phyloP scores from a whole-genome alignment of 2,888 invertebrate genomes.

The Charanyca ferruginea region DNA sequence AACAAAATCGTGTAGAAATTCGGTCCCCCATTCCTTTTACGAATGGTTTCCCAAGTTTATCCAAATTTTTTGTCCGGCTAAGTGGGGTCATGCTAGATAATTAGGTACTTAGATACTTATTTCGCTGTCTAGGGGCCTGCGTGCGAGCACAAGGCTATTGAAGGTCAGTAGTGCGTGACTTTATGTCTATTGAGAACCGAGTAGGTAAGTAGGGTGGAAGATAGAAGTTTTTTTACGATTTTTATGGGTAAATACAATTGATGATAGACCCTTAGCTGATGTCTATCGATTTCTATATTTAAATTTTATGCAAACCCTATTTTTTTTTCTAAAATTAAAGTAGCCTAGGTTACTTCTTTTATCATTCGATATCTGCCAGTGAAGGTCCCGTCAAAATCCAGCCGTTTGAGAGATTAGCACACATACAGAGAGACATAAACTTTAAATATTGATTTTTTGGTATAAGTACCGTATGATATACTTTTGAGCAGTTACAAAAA shows the following conservation, averaged over 20 bases:
- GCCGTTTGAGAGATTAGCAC: too few relatives aligned
- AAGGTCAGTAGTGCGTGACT: constrained; percentile 31
- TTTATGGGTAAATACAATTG: constrained; percentile 10
- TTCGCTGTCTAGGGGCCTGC: constrained; percentile 21
- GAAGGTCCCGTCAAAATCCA: too few relatives aligned
- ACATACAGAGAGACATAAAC: too few relatives aligned
- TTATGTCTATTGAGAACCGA: constrained; percentile 13
- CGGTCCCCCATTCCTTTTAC: constrained; percentile 33
- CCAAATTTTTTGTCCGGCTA: constrained; percentile 49
- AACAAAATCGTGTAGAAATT: constrained; percentile 46
- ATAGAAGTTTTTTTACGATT: neutral
- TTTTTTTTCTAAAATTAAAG: too few relatives aligned
- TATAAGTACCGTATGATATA: too few relatives aligned
- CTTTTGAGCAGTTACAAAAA: too few relatives aligned
- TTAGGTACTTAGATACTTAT: constrained; percentile 57
- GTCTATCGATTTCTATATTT: too few relatives aligned
- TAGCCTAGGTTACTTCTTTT: too few relatives aligned
- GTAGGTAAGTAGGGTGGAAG: constrained; percentile 11
- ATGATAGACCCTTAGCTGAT: neutral
- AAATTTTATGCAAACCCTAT: too few relatives aligned
- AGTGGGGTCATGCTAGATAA: constrained; percentile 61
- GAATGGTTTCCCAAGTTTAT: constrained; percentile 59
- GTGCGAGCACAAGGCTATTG: constrained; percentile 31
- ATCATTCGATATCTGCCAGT: too few relatives aligned
- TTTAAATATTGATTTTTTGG: too few relatives aligned